These are phyloP conservation scores for Lagopus leucura DNA, from an alignment of 2,113 vertebrate genomes.

Conservation along the genomic window DNA sequence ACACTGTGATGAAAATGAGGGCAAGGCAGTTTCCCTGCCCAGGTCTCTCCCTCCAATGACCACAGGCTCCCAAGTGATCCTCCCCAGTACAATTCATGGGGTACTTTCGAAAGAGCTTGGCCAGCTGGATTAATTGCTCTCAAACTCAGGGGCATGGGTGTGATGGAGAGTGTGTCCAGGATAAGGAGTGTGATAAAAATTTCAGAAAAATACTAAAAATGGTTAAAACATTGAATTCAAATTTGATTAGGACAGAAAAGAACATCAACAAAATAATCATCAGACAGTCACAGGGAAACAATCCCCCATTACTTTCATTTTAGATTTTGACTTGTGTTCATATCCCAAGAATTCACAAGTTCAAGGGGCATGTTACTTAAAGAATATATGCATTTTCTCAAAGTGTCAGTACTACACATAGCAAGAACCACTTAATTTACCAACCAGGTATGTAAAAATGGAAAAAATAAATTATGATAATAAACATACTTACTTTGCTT, in stretches of 20 bases:
- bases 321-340: not conserved
- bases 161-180: not conserved
- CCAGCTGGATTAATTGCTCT: not conserved
- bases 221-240: fast-evolving
- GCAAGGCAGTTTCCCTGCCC: not conserved
- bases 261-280: not conserved
- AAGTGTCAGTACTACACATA: not conserved
- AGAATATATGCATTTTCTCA: not conserved
- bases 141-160: not conserved
- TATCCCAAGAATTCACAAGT: not conserved
- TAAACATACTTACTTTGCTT: not conserved
- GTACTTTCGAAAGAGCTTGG: not conserved
- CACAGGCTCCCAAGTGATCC: not conserved
- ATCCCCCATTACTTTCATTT: not conserved
- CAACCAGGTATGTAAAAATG: not conserved
- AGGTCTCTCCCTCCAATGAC: not conserved
- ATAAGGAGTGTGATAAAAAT: not conserved
- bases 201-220: not conserved
- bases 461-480: not conserved
- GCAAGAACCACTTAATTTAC: not conserved
- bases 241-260: not conserved
- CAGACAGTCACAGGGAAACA: not conserved
- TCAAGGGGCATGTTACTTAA: not conserved
- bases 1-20: not conserved
- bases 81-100: not conserved